Evolutionary conservation across 2,113 vertebrate genomes (phyloP).

Genomic region (Noturus placidus): DNA sequence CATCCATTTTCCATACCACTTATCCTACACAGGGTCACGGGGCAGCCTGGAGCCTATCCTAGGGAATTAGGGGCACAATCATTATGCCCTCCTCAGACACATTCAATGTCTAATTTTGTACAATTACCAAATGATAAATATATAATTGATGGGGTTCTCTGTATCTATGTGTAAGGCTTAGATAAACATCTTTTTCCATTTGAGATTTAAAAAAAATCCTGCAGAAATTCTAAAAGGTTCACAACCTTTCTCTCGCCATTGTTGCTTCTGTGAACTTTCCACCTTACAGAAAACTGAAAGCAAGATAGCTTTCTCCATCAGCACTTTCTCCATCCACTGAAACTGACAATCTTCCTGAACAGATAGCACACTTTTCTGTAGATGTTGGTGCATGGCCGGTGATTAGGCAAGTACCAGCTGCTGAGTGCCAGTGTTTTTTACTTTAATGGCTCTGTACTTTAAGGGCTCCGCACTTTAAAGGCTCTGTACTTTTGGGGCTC

Average conservation of each 20-base stretch:
- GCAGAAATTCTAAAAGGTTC: not conserved
- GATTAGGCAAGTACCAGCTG: slow-evolving; percentile 13
- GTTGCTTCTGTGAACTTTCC: slow-evolving; percentile 2
- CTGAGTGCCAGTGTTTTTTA: not conserved
- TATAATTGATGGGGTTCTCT: not conserved
- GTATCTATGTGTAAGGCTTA: not conserved
- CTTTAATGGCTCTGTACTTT: too few relatives aligned
- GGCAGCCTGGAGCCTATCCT: too few relatives aligned
- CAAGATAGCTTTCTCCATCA: not conserved
- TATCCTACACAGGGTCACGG: too few relatives aligned
- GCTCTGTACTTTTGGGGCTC: too few relatives aligned
- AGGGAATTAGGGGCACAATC: too few relatives aligned
- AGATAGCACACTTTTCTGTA: not conserved
- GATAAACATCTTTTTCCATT: not conserved
- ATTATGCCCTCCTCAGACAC: too few relatives aligned
- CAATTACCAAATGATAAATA: not conserved
- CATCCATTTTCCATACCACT: too few relatives aligned
- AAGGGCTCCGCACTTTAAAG: too few relatives aligned
- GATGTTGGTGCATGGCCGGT: not conserved
- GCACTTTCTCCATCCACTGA: slow-evolving; percentile 5
- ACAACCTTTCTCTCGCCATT: not conserved
- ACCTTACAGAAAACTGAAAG: not conserved
- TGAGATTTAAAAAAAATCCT: too few relatives aligned
- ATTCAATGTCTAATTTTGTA: not conserved
- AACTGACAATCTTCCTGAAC: not conserved